Evolutionary conservation across 2,888 invertebrate species (phyloP), one percentile per base, ranked within the genome.

Genomic region (Yponomeuta plumbellus): DNA sequence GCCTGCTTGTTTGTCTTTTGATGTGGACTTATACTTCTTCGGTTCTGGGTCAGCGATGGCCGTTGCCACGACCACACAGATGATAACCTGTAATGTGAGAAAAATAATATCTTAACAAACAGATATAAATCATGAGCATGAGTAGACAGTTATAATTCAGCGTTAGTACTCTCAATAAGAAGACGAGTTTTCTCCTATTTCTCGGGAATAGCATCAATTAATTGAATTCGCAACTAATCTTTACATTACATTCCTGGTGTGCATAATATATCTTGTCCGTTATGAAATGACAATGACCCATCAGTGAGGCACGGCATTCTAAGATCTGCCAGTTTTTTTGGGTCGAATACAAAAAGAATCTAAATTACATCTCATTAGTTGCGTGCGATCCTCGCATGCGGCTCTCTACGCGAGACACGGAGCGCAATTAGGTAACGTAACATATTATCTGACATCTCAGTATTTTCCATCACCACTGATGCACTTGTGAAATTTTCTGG

Each of bases 1-100:
- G 66, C 80, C 80, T 1, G 76, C 62, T 57, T 76, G 74, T 70
- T 85, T 81, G 57, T 80, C 78, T 76, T 81, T 77, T 22, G 75
- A 70, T 68, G 81, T 79, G 57, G 79, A 68, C 69, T 87, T 88
- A 68, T 87, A 91, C 72, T 88, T 90, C 68, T 90, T 91, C 10
- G 90, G 91, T 21, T 89, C 90, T 10, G 90, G 91, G 13, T 83
- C 85, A 20, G 85, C 84, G 66, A 73, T 73, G 64, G 74, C 74
- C 61, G 74, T 73, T 34, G 77, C 68, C 65, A 87, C 70, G 68
- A 80, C 75, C 69, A 79, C 78, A 73, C 79, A 80, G 68, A 83
- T 73, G 70, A 85, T 73, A 71, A 88, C 79, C 91, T 91, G 91
- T 70, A 91, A 90, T 75, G 71, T 68, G 77, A 67, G 78, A 39